phyloP scores from a whole-genome alignment of 2,797 vertebrate species.

The Pipistrellus pipistrellus region DNA sequence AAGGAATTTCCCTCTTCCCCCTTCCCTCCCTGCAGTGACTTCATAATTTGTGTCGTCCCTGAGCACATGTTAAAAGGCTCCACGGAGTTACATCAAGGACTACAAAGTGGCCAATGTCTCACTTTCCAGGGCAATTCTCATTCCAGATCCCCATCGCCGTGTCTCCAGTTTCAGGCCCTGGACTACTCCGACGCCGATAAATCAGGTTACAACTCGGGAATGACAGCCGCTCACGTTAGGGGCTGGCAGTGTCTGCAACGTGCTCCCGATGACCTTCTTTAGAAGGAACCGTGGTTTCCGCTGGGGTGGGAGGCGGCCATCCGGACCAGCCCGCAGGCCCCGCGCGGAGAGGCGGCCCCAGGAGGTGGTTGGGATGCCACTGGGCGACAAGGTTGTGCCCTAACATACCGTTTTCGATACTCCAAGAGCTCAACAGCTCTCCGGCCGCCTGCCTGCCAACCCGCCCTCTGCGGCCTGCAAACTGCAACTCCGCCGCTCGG shows the following conservation, averaged over 20 bases:
- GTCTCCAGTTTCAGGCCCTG: conserved; percentile 5
- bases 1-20: background rate
- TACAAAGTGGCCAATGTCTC: background rate
- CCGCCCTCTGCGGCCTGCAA: background rate
- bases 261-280: conserved; percentile 45
- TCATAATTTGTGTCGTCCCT: background rate
- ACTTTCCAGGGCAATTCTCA: background rate
- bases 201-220: background rate
- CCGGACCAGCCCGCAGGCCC: background rate
- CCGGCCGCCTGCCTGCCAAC: conserved; percentile 32
- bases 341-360: background rate
- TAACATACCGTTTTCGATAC: background rate
- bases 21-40: background rate
- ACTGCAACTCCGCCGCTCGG: background rate
- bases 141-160: background rate
- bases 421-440: background rate
- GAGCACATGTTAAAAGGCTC: background rate
- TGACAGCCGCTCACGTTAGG: background rate
- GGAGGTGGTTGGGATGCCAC: too few relatives aligned
- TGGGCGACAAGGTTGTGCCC: background rate
- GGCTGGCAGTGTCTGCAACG: background rate
- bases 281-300: background rate
- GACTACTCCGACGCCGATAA: background rate
- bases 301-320: background rate
- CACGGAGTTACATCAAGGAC: background rate